Evolutionary conservation across 2,113 vertebrate genomes (phyloP).

Genomic region (Talpa occidentalis): DNA sequence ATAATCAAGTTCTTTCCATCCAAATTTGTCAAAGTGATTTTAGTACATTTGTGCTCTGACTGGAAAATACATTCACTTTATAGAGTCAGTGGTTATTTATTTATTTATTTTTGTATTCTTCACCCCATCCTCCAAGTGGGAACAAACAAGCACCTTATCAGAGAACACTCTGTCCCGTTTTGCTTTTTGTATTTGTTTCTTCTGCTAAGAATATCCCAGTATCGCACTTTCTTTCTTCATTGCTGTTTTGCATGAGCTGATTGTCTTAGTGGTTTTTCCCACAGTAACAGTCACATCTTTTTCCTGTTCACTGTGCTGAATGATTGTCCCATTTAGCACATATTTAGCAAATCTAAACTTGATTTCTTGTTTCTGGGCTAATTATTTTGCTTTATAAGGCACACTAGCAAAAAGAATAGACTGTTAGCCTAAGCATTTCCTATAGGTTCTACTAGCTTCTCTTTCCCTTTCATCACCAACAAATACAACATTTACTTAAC

Average conservation of each 20-base stretch:
- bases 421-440: slow-evolving; percentile 46
- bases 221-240: slow-evolving; percentile 63
- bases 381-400: slow-evolving; percentile 78
- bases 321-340: slow-evolving; percentile 76
- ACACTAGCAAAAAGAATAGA: slow-evolving; percentile 59
- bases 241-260: slow-evolving; percentile 26
- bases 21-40: slow-evolving; percentile 38
- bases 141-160: neutral
- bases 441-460: neutral
- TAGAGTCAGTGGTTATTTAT: slow-evolving; percentile 24
- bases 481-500: slow-evolving; percentile 41
- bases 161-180: neutral
- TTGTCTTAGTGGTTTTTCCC: slow-evolving; percentile 57
- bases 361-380: slow-evolving; percentile 66
- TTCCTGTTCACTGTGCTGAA: slow-evolving; percentile 70
- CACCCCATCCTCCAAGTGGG: neutral
- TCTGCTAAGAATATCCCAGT: slow-evolving; percentile 12
- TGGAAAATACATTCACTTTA: slow-evolving; percentile 34
- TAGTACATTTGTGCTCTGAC: slow-evolving; percentile 12
- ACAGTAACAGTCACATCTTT: slow-evolving; percentile 65
- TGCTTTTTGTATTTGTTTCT: slow-evolving; percentile 37
- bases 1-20: slow-evolving; percentile 26
- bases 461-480: slow-evolving; percentile 29
- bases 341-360: slow-evolving; percentile 46
- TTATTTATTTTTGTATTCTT: slow-evolving; percentile 51